These are phyloP conservation scores for Strigops habroptila DNA, from an alignment of 2,113 vertebrate species.

Conservation along the genomic window DNA sequence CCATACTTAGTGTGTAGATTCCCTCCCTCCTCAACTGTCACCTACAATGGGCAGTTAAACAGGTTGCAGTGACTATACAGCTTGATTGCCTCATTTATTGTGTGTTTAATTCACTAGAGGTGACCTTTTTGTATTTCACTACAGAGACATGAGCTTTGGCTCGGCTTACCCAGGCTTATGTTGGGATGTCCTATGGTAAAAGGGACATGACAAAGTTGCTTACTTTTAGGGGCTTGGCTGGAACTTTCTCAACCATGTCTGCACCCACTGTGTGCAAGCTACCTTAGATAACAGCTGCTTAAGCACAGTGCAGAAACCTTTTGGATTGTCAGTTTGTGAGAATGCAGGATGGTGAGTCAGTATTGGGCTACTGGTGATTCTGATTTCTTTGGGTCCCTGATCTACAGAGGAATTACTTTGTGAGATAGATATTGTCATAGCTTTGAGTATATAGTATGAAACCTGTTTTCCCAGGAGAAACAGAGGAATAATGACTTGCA, in stretches of 20 bases:
- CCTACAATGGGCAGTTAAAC: neutral
- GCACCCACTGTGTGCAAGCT: neutral
- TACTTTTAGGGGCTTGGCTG: neutral
- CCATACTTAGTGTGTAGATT: neutral
- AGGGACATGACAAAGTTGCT: neutral
- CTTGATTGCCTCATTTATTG: constrained; percentile 52
- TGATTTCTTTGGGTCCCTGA: neutral
- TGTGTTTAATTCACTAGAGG: constrained; percentile 53
- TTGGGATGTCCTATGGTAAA: neutral
- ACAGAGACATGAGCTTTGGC: neutral
- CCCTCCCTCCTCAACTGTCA: neutral
- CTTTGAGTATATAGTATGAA: neutral
- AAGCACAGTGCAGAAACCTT: neutral
- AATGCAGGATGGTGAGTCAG: neutral
- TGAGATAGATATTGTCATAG: neutral
- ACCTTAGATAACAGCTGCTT: neutral
- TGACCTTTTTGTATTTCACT: constrained; percentile 51
- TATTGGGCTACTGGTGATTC: neutral
- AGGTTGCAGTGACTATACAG: neutral
- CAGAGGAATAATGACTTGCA: neutral
- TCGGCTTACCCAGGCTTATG: neutral
- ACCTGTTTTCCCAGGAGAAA: neutral
- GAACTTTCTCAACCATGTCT: neutral
- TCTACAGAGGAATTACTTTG: neutral
- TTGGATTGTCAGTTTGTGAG: neutral